Conservation (phyloP, 2,888 invertebrate species). For the Pyrrhosoma nymphula region DNA sequence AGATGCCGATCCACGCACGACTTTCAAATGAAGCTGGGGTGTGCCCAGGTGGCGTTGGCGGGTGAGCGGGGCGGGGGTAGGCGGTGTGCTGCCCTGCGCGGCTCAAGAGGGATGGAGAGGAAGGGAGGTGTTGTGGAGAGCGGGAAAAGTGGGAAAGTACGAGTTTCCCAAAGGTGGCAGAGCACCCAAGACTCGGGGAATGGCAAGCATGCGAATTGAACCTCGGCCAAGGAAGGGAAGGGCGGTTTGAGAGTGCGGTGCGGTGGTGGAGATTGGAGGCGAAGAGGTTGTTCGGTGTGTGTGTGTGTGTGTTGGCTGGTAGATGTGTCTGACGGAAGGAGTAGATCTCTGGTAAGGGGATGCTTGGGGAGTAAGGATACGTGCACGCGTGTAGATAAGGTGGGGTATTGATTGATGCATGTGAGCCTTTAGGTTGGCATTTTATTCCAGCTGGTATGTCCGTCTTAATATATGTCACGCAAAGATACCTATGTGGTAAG, state of each 20-base stretch:
- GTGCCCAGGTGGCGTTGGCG: background rate
- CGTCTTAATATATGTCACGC: too few species aligned
- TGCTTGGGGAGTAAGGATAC: too few species aligned
- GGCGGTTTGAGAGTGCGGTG: background rate
- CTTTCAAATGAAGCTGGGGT: background rate
- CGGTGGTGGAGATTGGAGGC: background rate
- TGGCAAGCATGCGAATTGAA: slow-evolving; percentile 43
- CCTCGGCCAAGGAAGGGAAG: background rate
- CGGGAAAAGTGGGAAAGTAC: background rate
- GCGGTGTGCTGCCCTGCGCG: too few species aligned
- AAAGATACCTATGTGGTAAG: too few species aligned
- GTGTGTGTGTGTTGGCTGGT: too few species aligned
- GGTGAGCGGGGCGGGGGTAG: background rate
- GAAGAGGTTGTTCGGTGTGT: background rate
- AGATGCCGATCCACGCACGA: background rate
- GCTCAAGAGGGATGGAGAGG: background rate
- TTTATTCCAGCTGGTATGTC: too few species aligned
- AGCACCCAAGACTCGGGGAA: slow-evolving; percentile 52
- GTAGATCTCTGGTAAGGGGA: too few species aligned
- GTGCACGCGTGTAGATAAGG: too few species aligned
- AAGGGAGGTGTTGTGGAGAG: background rate
- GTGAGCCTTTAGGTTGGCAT: too few species aligned
- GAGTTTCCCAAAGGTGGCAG: slow-evolving; percentile 20
- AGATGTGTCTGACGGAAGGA: too few species aligned
- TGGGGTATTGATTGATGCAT: too few species aligned